phyloP scores from a whole-genome alignment of 2,113 vertebrate species.

The Mesitornis unicolor region DNA sequence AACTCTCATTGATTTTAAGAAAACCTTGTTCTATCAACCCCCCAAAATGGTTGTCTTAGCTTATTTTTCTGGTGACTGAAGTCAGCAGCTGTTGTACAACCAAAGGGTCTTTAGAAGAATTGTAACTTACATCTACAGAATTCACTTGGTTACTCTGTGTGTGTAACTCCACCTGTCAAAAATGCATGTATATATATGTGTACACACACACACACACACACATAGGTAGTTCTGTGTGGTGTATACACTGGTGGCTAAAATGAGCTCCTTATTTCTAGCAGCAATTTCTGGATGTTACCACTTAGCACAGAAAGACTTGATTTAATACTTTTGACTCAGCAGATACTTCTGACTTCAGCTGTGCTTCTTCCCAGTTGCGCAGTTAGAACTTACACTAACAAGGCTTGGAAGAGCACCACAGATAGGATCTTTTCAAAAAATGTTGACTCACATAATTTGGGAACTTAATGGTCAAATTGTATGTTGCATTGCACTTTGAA shows the following conservation, averaged over 20 bases:
- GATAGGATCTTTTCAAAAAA: not conserved
- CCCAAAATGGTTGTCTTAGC: not conserved
- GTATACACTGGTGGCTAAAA: not conserved
- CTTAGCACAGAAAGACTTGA: not conserved
- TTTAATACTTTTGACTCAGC: conserved; percentile 22
- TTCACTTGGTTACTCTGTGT: not conserved
- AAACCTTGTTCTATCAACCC: not conserved
- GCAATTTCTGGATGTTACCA: not conserved
- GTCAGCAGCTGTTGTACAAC: not conserved
- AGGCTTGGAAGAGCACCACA: not conserved
- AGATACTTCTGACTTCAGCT: conserved; percentile 14
- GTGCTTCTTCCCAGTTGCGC: not conserved
- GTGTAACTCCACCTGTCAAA: not conserved
- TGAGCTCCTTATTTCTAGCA: not conserved
- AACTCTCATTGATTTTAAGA: not conserved
- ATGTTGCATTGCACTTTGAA: not conserved
- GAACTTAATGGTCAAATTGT: conserved; percentile 3
- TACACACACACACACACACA: accelerated
- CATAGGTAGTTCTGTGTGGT: not conserved
- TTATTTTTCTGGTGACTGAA: not conserved
- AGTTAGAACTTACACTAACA: not conserved
- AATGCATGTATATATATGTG: not conserved
- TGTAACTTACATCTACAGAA: accelerated
- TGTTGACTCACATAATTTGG: not conserved
- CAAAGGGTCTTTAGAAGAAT: not conserved